Base-by-base conservation (phyloP, 2,797 vertebrate species). In the Galago senegalensis region DNA sequence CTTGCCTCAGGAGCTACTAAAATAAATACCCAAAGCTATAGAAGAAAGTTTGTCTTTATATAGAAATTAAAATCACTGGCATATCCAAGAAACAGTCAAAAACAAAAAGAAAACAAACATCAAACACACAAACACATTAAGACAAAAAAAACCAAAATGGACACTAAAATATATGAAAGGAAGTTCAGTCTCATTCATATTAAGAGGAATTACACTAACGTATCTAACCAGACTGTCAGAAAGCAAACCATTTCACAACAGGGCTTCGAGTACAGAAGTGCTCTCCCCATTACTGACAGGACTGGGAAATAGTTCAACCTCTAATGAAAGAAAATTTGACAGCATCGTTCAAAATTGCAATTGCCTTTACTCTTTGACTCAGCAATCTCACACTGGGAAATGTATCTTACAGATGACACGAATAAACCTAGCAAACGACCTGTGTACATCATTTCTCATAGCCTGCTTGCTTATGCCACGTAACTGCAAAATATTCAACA, bases 291-390 rank as follows among this genome's bases (percentile, higher is more conserved):
- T 96, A 13, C n/a, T 56, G 43, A 21, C 46, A 65, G 31, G 49
- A 75, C 6, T 61, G 9, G 80, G 21, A 81, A 93, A 81, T 79
- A 81, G 12, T 49, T 92, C 53, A 96, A 56, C 31, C 12, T 77
- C 56, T 90, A 92, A 92, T 69, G 34, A 92, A 87, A n/a, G 49
- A 12, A 91, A 85, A 95, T 87, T 70, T 96, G 67, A 91, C 73
- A 82, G 58, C 29, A 49, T 63, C 89, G 85, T 90, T 92, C 73
- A 88, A 93, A 93, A 90, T 77, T 79, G 31, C 5, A 58, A 77
- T 94, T 92, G 73, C 72, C 82, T 79, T 93, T 88, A 95, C n/a
- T 96, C 77, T 91, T 96, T 90, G 79, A 96, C n/a, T 81, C 60
- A 63, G 34, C 29, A 90, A 73, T 91, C 60, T 5, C 61, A 79